Base-by-base conservation (phyloP, 53 echinoderm and acorn worm genomes). In the Arbacia lixula region DNA sequence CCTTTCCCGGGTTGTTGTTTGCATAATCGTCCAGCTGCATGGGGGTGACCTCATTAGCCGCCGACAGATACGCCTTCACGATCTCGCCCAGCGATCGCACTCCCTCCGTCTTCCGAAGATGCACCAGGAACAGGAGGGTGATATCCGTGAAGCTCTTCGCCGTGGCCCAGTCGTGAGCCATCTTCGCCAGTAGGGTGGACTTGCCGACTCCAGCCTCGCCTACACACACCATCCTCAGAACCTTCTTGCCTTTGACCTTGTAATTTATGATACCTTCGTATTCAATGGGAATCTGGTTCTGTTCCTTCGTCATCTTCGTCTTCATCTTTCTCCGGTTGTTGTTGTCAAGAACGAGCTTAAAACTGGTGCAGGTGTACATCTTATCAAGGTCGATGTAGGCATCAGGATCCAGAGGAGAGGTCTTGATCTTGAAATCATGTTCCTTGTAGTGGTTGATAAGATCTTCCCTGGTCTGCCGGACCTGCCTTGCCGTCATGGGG, bases 181-280 rank as follows among this genome's bases (percentile, higher is more conserved):
- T 69, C 69, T 69, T 69, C 25, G 69, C 69, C 14, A 35, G 39
- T 20, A 69, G 10, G 29, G 69, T 69, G 20, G 69, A 38, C 42
- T 69, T 69, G 3, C 69, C 69, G 0, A 69, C 41, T 37, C 69
- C 69, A 14, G 69, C 69, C 40, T 69, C 69, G 6, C 69, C 69
- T 4, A 69, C 42, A 12, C 36, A 41, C 38, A 41, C 39, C 27
- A 69, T 21, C 42, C 69, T 6, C 8, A 46, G 8, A 14, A 14
- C 8, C 14, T 8, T 8, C 46, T 10, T 46, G 14, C 14, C 46
- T 24, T 69, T 69, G 38, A 26, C 10, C 8, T 35, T 35, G 26
- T 36, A 26, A 10, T 21, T 69, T 40, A 69, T 42, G 38, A 39
- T 69, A 22, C 39, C 42, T 11, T 69, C 41, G 25, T 37, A 69